Base-by-base conservation (phyloP, 2,113 vertebrate genomes). In the Ictalurus punctatus region DNA sequence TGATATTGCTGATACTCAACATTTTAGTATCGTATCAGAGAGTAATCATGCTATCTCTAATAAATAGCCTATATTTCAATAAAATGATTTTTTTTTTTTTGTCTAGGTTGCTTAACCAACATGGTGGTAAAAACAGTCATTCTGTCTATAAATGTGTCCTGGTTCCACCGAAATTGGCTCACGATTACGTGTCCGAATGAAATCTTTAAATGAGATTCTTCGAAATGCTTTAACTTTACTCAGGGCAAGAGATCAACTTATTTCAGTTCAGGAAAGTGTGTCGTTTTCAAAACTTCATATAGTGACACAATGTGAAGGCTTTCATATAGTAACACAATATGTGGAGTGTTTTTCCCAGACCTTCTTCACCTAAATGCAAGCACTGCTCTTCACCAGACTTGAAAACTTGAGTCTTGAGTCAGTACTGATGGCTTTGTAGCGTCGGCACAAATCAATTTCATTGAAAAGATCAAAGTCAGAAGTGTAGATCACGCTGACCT, bases 401-500 rank as follows among this genome's bases (percentile, higher is more conserved):
- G 27, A 78, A 76, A 76, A 63, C 21, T 9, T 25, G 91, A 99
- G 67, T 83, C 44, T 48, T 6, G 44, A 48, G 91, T 99, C 99
- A 90, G 95, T 93, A 40, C 97, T 96, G 0, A 99, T 97, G 90
- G 96, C 95, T 94, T 99, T 99, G 93, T 98, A 99, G 91, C 98
- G 96, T 93, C 93, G 95, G 91, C 25, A 97, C 99, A 89, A 99
- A 95, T 94, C 97, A 86, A 99, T 97, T 92, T 99, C 98, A 94
- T 97, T 97, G 95, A 98, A 98, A 94, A 99, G 96, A 95, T 99
- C 97, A 88, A 99, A 99, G 94, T 95, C 96, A 92, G 97, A 96
- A 94, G 99, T 97, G 1, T 98, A 97, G 96, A 99, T 93, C 92
- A 98, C 96, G 89, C 95, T 98, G 95, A 98, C 98, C 98, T 99